Evolutionary conservation across 2,888 invertebrate genomes (phyloP), one percentile per base, ranked within the genome.

Genomic region (Magallana nippona): DNA sequence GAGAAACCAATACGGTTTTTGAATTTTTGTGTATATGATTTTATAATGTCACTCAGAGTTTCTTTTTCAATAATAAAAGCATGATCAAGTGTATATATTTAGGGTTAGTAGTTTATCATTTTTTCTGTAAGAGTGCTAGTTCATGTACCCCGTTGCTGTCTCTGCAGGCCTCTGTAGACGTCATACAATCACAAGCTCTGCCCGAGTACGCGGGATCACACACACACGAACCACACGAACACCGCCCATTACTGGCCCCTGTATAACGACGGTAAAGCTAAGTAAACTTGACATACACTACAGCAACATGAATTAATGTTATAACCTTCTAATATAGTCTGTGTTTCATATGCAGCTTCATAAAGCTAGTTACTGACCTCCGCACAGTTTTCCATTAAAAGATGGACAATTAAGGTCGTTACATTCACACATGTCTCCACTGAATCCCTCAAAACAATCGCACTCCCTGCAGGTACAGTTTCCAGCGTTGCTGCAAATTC

Each of bases 351-450:
- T n/a, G n/a, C n/a, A n/a, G n/a, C n/a, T n/a, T n/a, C n/a, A n/a
- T n/a, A n/a, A n/a, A n/a, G n/a, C n/a, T n/a, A 56, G 57, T 22
- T 22, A 79, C 85, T 63, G 83, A 90, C 89, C 87, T 79, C 87
- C 87, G 63, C 89, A 89, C n/a, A 84, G 78, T 27, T 78, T 71
- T 3, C 81, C 80, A 44, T 71, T 81, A 22, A 71, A 71, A 15
- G 27, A 55, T 17, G 82, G 84, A 77, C 87, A 87, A 2, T 56
- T 80, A 55, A 82, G 86, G 78, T 85, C 86, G 81, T 90, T 85
- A 86, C 90, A 90, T 78, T 89, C 86, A 82, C 90, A 90, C 79
- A 80, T 88, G 19, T 86, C 83, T 0, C 89, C 90, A 3, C 83
- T 87, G 78, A 84, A 71, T 58, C 71, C 27, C 15, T 83, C 81